These are phyloP conservation scores for Antheraea yamamai DNA, from an alignment of 2,888 invertebrate species.

Conservation along the genomic window DNA sequence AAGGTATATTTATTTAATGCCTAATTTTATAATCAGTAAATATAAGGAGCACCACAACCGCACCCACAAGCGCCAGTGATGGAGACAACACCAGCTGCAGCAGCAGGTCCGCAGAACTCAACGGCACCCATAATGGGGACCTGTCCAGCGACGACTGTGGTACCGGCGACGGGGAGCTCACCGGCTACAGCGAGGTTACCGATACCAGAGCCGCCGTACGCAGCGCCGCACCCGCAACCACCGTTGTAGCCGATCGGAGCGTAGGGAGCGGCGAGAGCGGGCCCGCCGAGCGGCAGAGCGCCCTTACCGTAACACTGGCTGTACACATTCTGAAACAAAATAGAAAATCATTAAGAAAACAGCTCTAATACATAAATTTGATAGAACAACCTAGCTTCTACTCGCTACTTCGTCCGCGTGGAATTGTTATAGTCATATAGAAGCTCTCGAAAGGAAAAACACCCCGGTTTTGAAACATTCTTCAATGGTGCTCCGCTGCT, in stretches of 20 bases:
- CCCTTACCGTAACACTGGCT: conserved; percentile 24
- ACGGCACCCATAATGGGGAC: conserved; percentile 48
- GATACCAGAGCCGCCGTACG: conserved; percentile 35
- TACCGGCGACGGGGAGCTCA: conserved; percentile 40
- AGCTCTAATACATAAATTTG: too few species aligned
- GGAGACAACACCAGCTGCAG: conserved; percentile 42
- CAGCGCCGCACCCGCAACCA: conserved; percentile 23
- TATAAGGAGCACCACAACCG: conserved; percentile 26
- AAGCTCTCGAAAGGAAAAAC: too few species aligned
- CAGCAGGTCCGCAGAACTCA: conserved; percentile 41
- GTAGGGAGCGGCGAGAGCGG: conserved; percentile 22
- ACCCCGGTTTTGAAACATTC: too few species aligned
- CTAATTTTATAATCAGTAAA: background rate
- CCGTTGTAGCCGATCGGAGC: conserved; percentile 15
- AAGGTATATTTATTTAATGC: background rate
- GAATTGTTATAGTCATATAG: too few species aligned
- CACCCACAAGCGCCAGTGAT: conserved; percentile 42
- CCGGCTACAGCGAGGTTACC: conserved; percentile 38
- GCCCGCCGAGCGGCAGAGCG: conserved; percentile 16
- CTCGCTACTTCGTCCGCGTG: too few species aligned
- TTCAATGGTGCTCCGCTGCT: too few species aligned
- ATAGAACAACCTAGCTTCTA: background rate
- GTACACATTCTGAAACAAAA: conserved; percentile 22
- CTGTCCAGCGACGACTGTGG: conserved; percentile 39
- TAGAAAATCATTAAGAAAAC: background rate